phyloP scores from a whole-genome alignment of 2,113 vertebrate species.

The Chaetodon trifascialis region DNA sequence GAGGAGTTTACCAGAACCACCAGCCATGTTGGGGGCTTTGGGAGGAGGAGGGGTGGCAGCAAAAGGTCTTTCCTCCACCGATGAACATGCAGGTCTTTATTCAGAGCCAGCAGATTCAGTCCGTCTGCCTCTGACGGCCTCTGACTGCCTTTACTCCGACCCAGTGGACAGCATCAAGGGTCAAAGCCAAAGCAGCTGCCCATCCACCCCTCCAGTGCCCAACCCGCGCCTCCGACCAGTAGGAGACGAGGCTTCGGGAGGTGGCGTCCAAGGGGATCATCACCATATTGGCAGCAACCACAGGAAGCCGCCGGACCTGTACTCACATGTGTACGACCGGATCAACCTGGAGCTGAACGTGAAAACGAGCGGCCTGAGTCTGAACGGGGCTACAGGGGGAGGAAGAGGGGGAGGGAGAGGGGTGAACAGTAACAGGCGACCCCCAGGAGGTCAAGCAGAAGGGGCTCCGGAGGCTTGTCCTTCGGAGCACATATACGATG shows the following conservation, averaged over 20 bases:
- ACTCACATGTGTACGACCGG: conserved; percentile 84
- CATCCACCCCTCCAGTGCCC: conserved; percentile 45
- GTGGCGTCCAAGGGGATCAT: conserved; percentile 43
- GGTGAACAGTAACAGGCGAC: conserved; percentile 39
- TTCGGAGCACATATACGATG: conserved; percentile 93
- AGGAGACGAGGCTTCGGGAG: conserved; percentile 65
- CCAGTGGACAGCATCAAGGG: conserved; percentile 89
- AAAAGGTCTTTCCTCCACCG: conserved; percentile 53
- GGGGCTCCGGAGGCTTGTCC: not conserved
- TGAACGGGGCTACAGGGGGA: conserved; percentile 62
- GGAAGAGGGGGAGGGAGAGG: conserved; percentile 35
- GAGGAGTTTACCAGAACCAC: conserved; percentile 87
- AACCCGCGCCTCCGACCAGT: conserved; percentile 69
- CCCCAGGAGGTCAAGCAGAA: conserved; percentile 56
- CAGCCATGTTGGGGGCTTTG: conserved; percentile 63
- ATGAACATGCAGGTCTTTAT: conserved; percentile 84
- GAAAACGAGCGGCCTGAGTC: conserved; percentile 60
- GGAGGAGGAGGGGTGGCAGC: conserved; percentile 50
- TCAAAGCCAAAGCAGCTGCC: conserved; percentile 51
- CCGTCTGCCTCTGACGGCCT: conserved; percentile 71
- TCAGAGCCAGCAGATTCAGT: conserved; percentile 93
- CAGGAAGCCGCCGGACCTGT: conserved; percentile 72
- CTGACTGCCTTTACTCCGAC: conserved; percentile 91
- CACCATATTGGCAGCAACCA: conserved; percentile 38
- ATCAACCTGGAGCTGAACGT: conserved; percentile 78